Base-by-base conservation (phyloP, 2,797 vertebrate genomes). In the Amniataba percoides region DNA sequence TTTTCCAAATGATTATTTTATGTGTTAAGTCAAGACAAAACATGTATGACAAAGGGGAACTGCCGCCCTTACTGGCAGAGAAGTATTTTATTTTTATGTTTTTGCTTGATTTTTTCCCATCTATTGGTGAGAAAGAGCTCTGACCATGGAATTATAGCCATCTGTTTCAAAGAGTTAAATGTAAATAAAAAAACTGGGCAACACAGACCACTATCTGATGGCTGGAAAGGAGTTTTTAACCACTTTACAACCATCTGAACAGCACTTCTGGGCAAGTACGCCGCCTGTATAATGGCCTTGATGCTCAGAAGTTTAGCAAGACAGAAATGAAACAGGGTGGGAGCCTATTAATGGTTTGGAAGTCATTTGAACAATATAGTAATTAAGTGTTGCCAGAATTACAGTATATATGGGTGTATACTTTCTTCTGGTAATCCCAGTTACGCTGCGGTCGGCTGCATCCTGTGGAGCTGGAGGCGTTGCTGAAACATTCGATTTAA, bases 401-500 rank as follows among this genome's bases (percentile, higher is more conserved):
- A 65, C 56, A 61, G 62, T 36, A 48, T 52, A 53, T 49, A 39
- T 62, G 52, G 58, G 55, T 45, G 59, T 57, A 18, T 10, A 27
- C 59, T 70, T 52, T 74, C 19, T 77, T 52, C 58, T 73, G 1
- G 59, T 66, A 52, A 60, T 53, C 21, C 46, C 64, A 58, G 46
- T 58, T 43, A 39, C 40, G 23, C 27, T 70, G 80, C 4, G 58
- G 74, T 78, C n/a, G 40, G 65, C 42, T 46, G 65, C 5, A 46
- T 76, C 63, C 67, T 76, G 67, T 72, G 16, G 45, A 78, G 60
- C 70, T 74, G 58, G 4, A 62, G 48, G 46, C 23, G 36, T 68
- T 55, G 69, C 12, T 64, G 40, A 75, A 42, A 66, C 40, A 49
- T 60, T 43, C 75, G 34, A 84, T 73, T 83, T 62, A 75, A 51